Percentiles rank a stretch among this genome's conserved stretches.
phyloP scores from a whole-genome alignment of 1,140 invertebrate genomes.

The Meloidogyne chitwoodi region DNA sequence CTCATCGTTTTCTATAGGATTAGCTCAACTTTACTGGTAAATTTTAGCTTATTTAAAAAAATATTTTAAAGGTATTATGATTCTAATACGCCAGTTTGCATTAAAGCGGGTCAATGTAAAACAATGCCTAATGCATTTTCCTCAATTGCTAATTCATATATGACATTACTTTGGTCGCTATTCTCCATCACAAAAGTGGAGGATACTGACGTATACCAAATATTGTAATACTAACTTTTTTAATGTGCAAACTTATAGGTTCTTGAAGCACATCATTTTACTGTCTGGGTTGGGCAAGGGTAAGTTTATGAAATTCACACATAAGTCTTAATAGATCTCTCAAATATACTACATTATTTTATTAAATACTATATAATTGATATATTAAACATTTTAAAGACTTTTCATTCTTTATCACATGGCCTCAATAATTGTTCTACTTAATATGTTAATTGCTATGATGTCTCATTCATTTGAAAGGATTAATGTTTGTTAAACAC shows the following conservation, averaged over 20 bases:
- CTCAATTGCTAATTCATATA: slow-evolving; percentile 63
- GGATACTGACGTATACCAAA: slow-evolving; percentile 56
- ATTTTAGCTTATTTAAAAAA: neutral
- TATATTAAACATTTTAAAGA: neutral
- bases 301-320: no score
- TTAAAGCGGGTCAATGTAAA: slow-evolving; percentile 34
- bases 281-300: slow-evolving; percentile 49
- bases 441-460: slow-evolving; percentile 66
- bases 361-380: no score
- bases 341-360: no score
- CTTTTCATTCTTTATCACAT: slow-evolving; percentile 27
- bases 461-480: slow-evolving; percentile 67
- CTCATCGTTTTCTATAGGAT: slow-evolving; percentile 64
- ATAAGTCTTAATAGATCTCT: no score
- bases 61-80: slow-evolving; percentile 47
- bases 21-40: slow-evolving; percentile 64
- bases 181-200: slow-evolving; percentile 64
- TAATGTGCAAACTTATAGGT: slow-evolving; percentile 31
- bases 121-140: slow-evolving; percentile 51
- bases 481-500: slow-evolving; percentile 61
- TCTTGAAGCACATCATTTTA: slow-evolving; percentile 48
- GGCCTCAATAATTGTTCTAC: slow-evolving; percentile 66
- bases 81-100: slow-evolving; percentile 44
- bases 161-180: slow-evolving; percentile 66
- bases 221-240: neutral